Conservation (phyloP, 2,888 invertebrate species). For the Iphiclides podalirius region DNA sequence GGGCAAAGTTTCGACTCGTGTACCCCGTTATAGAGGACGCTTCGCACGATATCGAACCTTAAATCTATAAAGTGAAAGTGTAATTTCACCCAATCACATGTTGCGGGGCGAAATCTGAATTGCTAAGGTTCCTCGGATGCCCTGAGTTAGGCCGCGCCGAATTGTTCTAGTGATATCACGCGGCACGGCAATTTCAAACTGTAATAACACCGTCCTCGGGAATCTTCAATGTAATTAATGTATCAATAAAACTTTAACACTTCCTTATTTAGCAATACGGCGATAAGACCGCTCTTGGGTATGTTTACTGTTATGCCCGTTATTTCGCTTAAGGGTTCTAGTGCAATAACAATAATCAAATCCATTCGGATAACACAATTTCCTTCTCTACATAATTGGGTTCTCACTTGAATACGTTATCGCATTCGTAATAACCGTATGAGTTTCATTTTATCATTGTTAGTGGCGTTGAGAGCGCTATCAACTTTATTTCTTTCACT, state of each 20-base stretch:
- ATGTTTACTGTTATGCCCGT: neutral
- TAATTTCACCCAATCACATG: slow-evolving; percentile 26
- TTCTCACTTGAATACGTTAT: too few relatives aligned
- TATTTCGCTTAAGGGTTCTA: slow-evolving; percentile 5
- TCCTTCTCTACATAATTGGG: too few relatives aligned
- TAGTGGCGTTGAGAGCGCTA: too few relatives aligned
- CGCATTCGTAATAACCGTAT: too few relatives aligned
- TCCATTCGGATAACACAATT: neutral
- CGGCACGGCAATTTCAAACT: slow-evolving; percentile 30
- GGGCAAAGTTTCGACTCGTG: slow-evolving; percentile 36
- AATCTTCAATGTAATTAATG: slow-evolving; percentile 6
- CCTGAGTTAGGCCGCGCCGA: slow-evolving; percentile 37
- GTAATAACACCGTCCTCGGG: slow-evolving; percentile 16
- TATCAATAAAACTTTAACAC: neutral
- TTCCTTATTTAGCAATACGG: neutral
- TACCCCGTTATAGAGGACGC: slow-evolving; percentile 15
- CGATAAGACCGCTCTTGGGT: neutral
- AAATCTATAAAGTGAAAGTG: slow-evolving; percentile 29
- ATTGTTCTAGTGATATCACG: slow-evolving; percentile 27
- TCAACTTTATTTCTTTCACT: too few relatives aligned
- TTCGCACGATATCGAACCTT: slow-evolving; percentile 23
- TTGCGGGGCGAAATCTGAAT: slow-evolving; percentile 34
- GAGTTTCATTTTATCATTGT: too few relatives aligned
- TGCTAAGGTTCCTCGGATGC: slow-evolving; percentile 41
- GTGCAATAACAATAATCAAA: neutral